Percentiles rank a stretch among this genome's conserved stretches.
These are phyloP conservation scores for Acronicta psi DNA, from an alignment of 2,888 invertebrate species.

Conservation along the genomic window DNA sequence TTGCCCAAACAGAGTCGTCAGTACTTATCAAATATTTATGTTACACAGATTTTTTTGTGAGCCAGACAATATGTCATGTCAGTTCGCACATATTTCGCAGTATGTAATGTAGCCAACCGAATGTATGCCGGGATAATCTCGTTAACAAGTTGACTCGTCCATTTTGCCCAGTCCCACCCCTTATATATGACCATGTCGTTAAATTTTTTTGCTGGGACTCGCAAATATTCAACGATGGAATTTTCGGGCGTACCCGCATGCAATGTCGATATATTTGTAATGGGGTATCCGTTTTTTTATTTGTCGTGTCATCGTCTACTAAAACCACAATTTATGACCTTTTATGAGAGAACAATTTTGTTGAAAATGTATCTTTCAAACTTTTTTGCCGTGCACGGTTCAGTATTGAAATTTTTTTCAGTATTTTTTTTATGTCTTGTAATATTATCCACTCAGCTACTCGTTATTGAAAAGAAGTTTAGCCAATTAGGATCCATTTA, in stretches of 20 bases:
- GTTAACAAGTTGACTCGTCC: constrained; percentile 60
- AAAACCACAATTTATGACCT: background rate
- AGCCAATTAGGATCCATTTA: constrained; percentile 23
- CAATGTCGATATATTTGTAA: constrained; percentile 31
- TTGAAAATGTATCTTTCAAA: background rate
- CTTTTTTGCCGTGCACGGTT: background rate
- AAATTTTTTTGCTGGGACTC: constrained; percentile 41
- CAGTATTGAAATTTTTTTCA: background rate
- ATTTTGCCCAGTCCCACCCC: constrained; percentile 27
- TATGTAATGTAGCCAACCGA: constrained; percentile 33
- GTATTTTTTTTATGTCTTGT: background rate
- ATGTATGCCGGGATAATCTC: constrained; percentile 56
- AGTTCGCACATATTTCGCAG: constrained; percentile 38
- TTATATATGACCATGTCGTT: constrained; percentile 35
- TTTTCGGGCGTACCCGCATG: constrained; percentile 25
- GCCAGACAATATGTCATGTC: constrained; percentile 41
- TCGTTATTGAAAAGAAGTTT: constrained; percentile 15
- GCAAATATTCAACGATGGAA: constrained; percentile 45
- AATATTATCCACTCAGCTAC: constrained; percentile 3
- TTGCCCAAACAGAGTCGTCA: constrained; percentile 12
- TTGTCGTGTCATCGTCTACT: constrained; percentile 5
- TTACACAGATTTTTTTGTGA: constrained; percentile 45
- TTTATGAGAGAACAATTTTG: background rate
- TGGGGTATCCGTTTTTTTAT: constrained; percentile 14
- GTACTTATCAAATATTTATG: constrained; percentile 48